Evolutionary conservation across 2,113 vertebrate genomes (phyloP), one percentile per base, ranked within the genome.

Genomic region (Cromileptes altivelis): DNA sequence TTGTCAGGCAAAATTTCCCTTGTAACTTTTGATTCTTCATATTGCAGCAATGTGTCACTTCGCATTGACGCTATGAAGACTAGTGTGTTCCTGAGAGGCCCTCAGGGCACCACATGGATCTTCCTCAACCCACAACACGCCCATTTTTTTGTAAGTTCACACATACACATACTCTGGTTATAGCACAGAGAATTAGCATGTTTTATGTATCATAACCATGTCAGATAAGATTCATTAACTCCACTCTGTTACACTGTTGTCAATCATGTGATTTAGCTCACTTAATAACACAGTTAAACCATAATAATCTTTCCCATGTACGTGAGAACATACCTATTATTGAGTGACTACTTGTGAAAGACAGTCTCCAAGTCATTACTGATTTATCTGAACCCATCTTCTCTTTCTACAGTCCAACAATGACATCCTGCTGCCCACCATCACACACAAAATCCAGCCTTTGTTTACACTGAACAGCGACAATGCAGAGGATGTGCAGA

Each of bases 331-430:
- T 25, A 50, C 58, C 40, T 27, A 11, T 50, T 23, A 49, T 65
- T 49, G 37, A 70, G 15, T 14, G 56, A 72, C 3, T 45, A 4
- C 40, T 21, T 60, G 13, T 2, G 4, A 56, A 73, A 18, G 47
- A 40, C 21, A 49, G 49, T 68, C 15, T 69, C 12, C 52, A 27
- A 40, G 40, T 73, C 19, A 27, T 64, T 21, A 64, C 33, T 79
- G 45, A 70, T 81, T 72, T 37, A 37, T 65, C 65, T 61, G 3
- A 84, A 30, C 58, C 17, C 52, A 1, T 63, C 69, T 61, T 64
- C 23, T 70, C 77, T 63, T 40, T 61, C 53, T 68, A 10, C 87
- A 96, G 95, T 91, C 93, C 10, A 96, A 95, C 91, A 95, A 95
- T 57, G 27, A 56, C 14, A n/a, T 96, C 53, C 0, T 27, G 30